Conservation (phyloP, 2,888 invertebrate genomes). For the Lithophane socia region DNA sequence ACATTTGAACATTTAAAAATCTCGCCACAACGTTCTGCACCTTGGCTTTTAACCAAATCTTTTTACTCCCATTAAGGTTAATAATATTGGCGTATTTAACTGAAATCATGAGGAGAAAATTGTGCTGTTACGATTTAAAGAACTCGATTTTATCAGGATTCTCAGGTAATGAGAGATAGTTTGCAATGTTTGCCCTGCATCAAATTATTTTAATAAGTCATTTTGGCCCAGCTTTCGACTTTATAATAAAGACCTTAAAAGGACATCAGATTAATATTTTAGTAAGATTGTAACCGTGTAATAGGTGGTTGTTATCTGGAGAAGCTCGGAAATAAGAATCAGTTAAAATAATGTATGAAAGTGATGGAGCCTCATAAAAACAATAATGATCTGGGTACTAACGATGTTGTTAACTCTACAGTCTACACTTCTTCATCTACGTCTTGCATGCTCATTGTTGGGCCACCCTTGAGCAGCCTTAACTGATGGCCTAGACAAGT, state of each 20-base stretch:
- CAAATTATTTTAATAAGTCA: slow-evolving; percentile 7
- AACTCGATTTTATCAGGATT: not conserved
- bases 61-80: slow-evolving; percentile 40
- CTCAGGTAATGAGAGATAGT: not conserved
- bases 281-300: not conserved
- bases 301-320: slow-evolving; percentile 11
- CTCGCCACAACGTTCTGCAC: slow-evolving; percentile 68
- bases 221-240: slow-evolving; percentile 6
- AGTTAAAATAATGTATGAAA: not conserved
- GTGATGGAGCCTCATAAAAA: not conserved
- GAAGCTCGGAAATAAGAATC: not conserved
- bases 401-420: not conserved
- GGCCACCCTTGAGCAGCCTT: not conserved
- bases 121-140: slow-evolving; percentile 17
- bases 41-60: slow-evolving; percentile 68
- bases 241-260: slow-evolving; percentile 10
- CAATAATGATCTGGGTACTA: no score
- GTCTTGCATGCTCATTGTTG: not conserved
- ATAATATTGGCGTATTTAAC: slow-evolving; percentile 40
- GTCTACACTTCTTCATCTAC: not conserved
- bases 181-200: slow-evolving; percentile 25
- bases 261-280: slow-evolving; percentile 14
- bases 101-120: slow-evolving; percentile 46
- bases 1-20: slow-evolving; percentile 65
- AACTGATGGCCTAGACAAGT: no score